Evolutionary conservation across 2,113 vertebrate species (phyloP).

Genomic region (Pontoporia blainvillei): DNA sequence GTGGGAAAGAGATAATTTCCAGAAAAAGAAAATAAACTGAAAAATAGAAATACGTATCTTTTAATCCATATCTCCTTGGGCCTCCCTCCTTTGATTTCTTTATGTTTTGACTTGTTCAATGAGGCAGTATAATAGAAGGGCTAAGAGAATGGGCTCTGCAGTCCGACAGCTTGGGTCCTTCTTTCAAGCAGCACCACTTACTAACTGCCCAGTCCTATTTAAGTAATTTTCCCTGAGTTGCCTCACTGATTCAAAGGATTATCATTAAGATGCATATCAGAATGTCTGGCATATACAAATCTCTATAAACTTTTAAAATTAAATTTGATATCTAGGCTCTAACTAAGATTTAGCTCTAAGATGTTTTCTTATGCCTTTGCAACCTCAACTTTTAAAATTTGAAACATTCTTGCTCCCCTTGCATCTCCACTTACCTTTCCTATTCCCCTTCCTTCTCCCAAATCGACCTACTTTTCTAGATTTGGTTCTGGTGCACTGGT

Average conservation of each 20-base stretch:
- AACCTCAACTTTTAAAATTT: not conserved
- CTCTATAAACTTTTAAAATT: not conserved
- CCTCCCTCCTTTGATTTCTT: not conserved
- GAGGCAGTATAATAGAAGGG: not conserved
- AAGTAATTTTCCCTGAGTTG: not conserved
- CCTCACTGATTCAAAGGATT: not conserved
- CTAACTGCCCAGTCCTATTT: not conserved
- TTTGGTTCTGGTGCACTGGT: not conserved
- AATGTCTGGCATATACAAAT: not conserved
- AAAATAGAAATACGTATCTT: not conserved
- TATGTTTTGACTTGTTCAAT: not conserved
- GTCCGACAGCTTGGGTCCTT: not conserved
- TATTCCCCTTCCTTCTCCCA: not conserved
- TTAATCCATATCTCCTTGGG: not conserved
- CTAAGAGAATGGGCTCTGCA: not conserved
- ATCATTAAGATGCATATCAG: not conserved
- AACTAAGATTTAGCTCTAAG: not conserved
- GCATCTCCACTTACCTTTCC: not conserved
- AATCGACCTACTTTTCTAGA: not conserved
- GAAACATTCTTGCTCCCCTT: not conserved
- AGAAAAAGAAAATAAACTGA: not conserved
- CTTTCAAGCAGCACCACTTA: not conserved
- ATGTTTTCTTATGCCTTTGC: not conserved
- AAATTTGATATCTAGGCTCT: not conserved
- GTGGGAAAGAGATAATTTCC: not conserved